Evolutionary conservation across 2,797 vertebrate species (phyloP), one percentile per base, ranked within the genome.

Genomic region (Eurystomus glaucurus): DNA sequence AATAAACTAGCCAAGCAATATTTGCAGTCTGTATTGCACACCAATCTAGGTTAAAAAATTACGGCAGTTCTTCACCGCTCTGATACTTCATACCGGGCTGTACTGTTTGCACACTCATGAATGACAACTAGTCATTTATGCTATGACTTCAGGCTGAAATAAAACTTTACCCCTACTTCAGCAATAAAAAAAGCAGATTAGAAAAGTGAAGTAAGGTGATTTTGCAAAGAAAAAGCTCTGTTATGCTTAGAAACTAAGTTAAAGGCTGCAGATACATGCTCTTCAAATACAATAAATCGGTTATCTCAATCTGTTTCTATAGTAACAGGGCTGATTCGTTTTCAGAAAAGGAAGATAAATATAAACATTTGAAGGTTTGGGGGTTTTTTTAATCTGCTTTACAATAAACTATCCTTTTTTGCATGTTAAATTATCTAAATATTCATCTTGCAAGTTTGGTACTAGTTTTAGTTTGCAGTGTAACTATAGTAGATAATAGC

Each of bases 261-360:
- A 93, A 91, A 96, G 75, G 37, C 64, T 75, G 79, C 22, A 74
- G 39, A 84, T 14, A 86, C 11, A 14, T 10, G 46, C 62, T 79
- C 54, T 89, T 57, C 29, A 92, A 74, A 71, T 82, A 90, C 88
- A 64, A 65, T 77, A 87, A 78, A 71, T 58, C 60, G 90, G 85
- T 74, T 96, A 85, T 68, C 77, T 91, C 79, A 26, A n/a, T 75
- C 68, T 93, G 60, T 96, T 96, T 79, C 91, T 96, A 90, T 31
- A 95, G 83, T 76, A 83, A 83, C 90, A 87, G 57, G 55, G 69
- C 51, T 70, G 85, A 82, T 90, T 75, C 41, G 61, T 74, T 94
- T 93, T 95, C 72, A 95, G 76, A 58, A 95, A 97, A 87, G 43
- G 74, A 93, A 93, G 33, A 84, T 14, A 94, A 85, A 60, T 54